Evolutionary conservation across 1,140 invertebrate species (phyloP), one percentile per base, ranked within the genome.

Genomic region (Drosophila fuyamai): DNA sequence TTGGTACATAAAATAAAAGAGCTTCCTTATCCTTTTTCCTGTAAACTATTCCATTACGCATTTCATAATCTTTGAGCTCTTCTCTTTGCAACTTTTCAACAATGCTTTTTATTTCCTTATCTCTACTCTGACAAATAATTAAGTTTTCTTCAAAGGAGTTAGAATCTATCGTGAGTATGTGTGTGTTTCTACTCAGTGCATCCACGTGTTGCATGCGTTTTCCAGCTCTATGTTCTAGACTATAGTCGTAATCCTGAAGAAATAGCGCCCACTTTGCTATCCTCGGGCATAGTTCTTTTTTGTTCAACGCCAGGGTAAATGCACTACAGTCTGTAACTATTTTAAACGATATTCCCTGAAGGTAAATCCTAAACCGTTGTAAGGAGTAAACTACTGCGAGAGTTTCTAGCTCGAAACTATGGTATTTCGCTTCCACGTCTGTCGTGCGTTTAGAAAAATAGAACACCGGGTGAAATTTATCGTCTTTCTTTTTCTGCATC

Each of bases 111-210:
- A 23, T 47, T 1, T 38, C 23, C 0, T 14, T 9, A 7, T 48
- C 44, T 27, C 44, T 48, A 10, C 44, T 59, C 23, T 47, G 55
- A 13, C 23, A 44, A 16, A 43, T n/a, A 12, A 29, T 13, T 13
- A 29, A 23, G 6, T 57, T 32, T 44, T 57, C 14, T 10, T 51
- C 36, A 16, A 61, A 51, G 14, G 47, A 41, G 10, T 61, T 51
- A 3, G 36, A 40, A 29, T 61, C 36, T 9, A 43, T 43, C 1
- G 36, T 53, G 0, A 61, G 36, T 51, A 51, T 61, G 9, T 61
- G 35, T 35, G 23, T 51, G 23, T 35, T 36, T 40, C 35, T 40
- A 7, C 57, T 59, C 14, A 48, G 44, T 13, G 44, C 57, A 48
- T 59, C 16, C 0, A 59, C 44, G 12, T 40, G 32, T 14, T 59